Evolutionary conservation across 1,140 invertebrate genomes (phyloP).

Genomic region (Amyelois transitella): DNA sequence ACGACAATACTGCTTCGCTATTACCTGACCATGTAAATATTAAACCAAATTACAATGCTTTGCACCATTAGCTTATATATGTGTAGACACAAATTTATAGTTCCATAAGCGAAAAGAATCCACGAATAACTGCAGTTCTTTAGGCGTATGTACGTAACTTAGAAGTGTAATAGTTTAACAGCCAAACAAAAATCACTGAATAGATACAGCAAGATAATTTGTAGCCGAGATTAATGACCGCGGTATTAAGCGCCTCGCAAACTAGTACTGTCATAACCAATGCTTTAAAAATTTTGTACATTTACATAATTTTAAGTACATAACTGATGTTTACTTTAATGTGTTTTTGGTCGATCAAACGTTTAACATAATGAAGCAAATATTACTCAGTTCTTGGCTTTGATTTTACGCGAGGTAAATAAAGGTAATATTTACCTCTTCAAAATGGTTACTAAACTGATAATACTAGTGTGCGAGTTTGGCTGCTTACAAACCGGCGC

Average conservation of each 20-base stretch:
- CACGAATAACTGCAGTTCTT: slow-evolving; percentile 8
- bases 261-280: slow-evolving; percentile 49
- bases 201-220: slow-evolving; percentile 19
- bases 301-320: background rate
- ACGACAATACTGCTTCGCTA: background rate
- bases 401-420: background rate
- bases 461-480: slow-evolving; percentile 36
- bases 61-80: slow-evolving; percentile 47
- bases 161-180: slow-evolving; percentile 17
- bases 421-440: background rate
- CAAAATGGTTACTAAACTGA: background rate
- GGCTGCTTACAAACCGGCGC: slow-evolving; percentile 33
- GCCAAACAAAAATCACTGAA: slow-evolving; percentile 23
- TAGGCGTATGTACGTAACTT: slow-evolving; percentile 16
- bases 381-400: no score
- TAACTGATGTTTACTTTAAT: no score
- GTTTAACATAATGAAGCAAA: no score
- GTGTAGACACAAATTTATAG: slow-evolving; percentile 28
- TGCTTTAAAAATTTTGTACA: slow-evolving; percentile 2
- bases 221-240: slow-evolving; percentile 28
- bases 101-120: slow-evolving; percentile 26
- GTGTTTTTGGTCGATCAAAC: no score
- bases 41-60: slow-evolving; percentile 28
- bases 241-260: slow-evolving; percentile 25
- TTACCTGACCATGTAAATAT: slow-evolving; percentile 3